Conservation (phyloP, 2,113 vertebrate species). For the Leptobrachium ailaonicum region DNA sequence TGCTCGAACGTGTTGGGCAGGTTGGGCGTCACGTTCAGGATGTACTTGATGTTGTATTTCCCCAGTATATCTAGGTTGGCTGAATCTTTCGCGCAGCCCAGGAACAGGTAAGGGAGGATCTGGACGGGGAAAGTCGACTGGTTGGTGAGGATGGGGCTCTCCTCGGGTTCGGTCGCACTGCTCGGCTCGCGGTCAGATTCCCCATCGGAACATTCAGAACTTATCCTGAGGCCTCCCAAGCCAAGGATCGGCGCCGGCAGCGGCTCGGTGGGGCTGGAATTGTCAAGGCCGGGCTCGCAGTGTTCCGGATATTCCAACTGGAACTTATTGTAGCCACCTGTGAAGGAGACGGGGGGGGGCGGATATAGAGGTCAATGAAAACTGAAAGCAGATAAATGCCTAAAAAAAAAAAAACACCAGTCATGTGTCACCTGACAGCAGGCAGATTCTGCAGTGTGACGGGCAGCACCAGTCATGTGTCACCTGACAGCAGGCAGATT, state of each 20-base stretch:
- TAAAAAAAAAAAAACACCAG: neutral
- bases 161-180: conserved; percentile 93
- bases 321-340: conserved; percentile 98
- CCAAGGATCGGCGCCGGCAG: conserved; percentile 89
- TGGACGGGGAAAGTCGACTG: conserved; percentile 96
- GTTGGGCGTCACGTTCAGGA: conserved; percentile 98
- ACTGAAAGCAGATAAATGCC: neutral
- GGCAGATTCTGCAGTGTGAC: no score
- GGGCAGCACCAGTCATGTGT: no score
- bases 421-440: no score
- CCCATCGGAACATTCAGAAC: conserved; percentile 91
- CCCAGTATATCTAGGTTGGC: conserved; percentile 92
- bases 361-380: neutral
- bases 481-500: no score
- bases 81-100: conserved; percentile 98
- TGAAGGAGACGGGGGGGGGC: conserved; percentile 20
- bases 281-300: conserved; percentile 93
- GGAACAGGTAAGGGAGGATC: conserved; percentile 95
- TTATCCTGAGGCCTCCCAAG: conserved; percentile 90
- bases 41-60: conserved; percentile 98
- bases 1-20: conserved; percentile 98
- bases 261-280: conserved; percentile 87
- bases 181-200: conserved; percentile 94
- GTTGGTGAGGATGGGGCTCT: conserved; percentile 89
- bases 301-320: conserved; percentile 92